Base-by-base conservation (phyloP, 2,888 invertebrate genomes). In the Brenthis ino region DNA sequence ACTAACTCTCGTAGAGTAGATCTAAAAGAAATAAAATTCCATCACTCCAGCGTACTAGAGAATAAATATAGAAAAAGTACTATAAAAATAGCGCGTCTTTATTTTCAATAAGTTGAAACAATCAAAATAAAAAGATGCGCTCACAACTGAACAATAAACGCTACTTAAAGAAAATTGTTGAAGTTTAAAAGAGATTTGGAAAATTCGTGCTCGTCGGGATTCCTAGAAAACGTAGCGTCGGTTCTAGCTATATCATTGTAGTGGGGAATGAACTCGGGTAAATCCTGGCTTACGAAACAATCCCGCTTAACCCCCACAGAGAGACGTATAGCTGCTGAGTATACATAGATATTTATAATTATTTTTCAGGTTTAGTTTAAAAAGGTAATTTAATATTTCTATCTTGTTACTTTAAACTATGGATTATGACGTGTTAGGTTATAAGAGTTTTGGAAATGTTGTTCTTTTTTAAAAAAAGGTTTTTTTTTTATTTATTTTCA, bases 281-380 rank as follows among this genome's bases (percentile, higher is more conserved):
- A 85, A 83, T 82, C 87, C 84, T 74, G 76, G 80, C 80, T 85
- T 80, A 82, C 76, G 71, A 74, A 72, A 60, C 66, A 71, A 71
- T 69, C 71, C 71, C 69, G 51, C 56, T 66, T 67, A 69, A 65
- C 65, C 74, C 73, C 73, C 66, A 71, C 73, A 56, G 69, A 65
- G 72, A 73, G 73, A 75, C 72, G 73, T 71, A 79, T 76, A 75
- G 77, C 73, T 76, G 70, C 43, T 58, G 72, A 72, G 71, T 75
- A 75, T 75, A 72, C 67, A 66, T 43, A 43, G 37, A 43, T 75
- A 74, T 73, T 71, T 74, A 65, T 74, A 72, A 74, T 76, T 75
- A 72, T 74, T 74, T 68, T 60, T 20, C 37, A 20, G 53, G 43
- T 63, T 53, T 63, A 50, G 51, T 20, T 0, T n/a, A 54, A 14